Evolutionary conservation across 2,888 invertebrate genomes (phyloP).

Genomic region (Apodemia mormo): DNA sequence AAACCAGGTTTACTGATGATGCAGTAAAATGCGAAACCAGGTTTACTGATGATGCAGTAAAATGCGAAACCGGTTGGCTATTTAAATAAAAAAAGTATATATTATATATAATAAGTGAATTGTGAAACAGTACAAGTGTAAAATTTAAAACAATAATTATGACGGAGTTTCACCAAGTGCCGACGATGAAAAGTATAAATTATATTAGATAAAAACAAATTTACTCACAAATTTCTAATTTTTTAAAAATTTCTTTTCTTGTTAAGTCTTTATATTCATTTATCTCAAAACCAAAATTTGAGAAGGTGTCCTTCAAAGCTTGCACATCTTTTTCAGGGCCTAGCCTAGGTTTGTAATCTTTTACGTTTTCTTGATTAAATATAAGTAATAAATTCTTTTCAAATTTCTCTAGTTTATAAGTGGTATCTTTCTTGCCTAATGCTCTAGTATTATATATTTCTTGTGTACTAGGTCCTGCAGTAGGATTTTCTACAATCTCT

Average conservation of each 20-base stretch:
- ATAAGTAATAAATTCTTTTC: conserved; percentile 61
- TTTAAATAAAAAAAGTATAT: too few species aligned
- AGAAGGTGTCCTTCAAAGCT: conserved; percentile 51
- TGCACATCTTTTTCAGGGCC: conserved; percentile 61
- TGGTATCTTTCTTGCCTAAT: conserved; percentile 48
- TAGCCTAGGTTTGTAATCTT: conserved; percentile 49
- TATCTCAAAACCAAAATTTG: conserved; percentile 55
- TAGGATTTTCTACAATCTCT: conserved; percentile 23
- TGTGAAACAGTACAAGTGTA: too few species aligned
- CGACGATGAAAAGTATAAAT: too few species aligned
- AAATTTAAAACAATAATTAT: too few species aligned
- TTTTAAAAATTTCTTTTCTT: conserved; percentile 50
- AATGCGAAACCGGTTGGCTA: too few species aligned
- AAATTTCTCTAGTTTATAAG: conserved; percentile 63
- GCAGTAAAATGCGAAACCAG: too few species aligned
- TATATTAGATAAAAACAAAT: too few species aligned
- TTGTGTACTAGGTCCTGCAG: conserved; percentile 24
- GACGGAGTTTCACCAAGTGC: too few species aligned
- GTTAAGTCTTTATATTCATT: conserved; percentile 50
- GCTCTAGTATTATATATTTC: conserved; percentile 44
- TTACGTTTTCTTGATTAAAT: conserved; percentile 59
- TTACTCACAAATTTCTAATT: conserved; percentile 52
- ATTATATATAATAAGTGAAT: too few species aligned
- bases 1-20: too few species aligned
- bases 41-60: too few species aligned